phyloP scores from a whole-genome alignment of 1,140 invertebrate species.

The Drepana arcuata region DNA sequence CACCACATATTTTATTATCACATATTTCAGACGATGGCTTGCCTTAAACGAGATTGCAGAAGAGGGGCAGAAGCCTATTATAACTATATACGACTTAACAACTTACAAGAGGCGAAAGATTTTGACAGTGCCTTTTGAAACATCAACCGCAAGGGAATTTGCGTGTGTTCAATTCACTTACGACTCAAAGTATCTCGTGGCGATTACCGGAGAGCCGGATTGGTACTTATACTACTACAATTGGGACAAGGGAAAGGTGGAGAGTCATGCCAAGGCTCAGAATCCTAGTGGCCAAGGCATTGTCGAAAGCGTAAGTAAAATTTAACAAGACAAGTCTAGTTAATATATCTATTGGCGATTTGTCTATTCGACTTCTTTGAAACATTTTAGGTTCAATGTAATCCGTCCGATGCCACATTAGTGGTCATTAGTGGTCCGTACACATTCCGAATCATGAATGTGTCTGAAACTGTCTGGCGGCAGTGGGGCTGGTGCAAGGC shows the following conservation, averaged over 20 bases:
- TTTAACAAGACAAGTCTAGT: no score
- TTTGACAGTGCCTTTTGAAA: conserved; percentile 74
- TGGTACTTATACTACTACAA: conserved; percentile 86
- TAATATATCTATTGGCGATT: no score
- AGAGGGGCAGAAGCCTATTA: conserved; percentile 68
- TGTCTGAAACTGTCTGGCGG: conserved; percentile 85
- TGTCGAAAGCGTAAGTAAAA: conserved; percentile 51
- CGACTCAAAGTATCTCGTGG: conserved; percentile 84
- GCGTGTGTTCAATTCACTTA: conserved; percentile 83
- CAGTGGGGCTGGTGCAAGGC: conserved; percentile 88
- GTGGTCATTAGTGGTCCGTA: conserved; percentile 81
- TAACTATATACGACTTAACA: conserved; percentile 78
- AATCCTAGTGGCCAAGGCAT: conserved; percentile 74
- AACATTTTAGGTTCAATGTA: conserved; percentile 66
- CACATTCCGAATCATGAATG: conserved; percentile 83
- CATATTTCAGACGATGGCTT: conserved; percentile 70
- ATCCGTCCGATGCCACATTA: conserved; percentile 83
- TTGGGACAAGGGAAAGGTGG: conserved; percentile 88
- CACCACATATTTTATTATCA: conserved; percentile 3
- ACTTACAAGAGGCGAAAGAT: conserved; percentile 76
- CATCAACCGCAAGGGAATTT: conserved; percentile 74
- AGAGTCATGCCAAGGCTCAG: conserved; percentile 80
- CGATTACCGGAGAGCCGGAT: conserved; percentile 84
- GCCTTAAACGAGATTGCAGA: conserved; percentile 64
- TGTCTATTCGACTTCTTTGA: background rate